These are phyloP conservation scores for Chinchilla lanigera DNA, from an alignment of 2,113 vertebrate genomes.

Conservation along the genomic window DNA sequence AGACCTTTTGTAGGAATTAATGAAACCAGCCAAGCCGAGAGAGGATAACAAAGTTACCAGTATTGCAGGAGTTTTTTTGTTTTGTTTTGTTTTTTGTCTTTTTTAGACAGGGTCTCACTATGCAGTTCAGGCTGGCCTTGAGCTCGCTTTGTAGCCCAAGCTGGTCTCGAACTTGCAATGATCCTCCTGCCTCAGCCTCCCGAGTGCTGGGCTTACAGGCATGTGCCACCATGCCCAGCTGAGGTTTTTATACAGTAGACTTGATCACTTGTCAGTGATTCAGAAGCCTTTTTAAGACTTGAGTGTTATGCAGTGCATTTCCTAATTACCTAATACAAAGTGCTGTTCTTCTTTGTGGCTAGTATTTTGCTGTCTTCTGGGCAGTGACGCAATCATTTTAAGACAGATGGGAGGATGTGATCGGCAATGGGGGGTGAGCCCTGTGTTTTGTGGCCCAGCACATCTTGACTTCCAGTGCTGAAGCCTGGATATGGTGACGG, in stretches of 20 bases:
- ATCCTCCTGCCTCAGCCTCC: too few species aligned
- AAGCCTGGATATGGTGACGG: not conserved
- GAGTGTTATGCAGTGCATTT: not conserved
- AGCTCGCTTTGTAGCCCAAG: too few species aligned
- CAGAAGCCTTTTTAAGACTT: not conserved
- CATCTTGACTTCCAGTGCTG: not conserved
- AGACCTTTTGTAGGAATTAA: not conserved
- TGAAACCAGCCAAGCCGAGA: not conserved
- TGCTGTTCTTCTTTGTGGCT: not conserved
- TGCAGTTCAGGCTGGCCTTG: too few species aligned
- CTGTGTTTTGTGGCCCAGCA: not conserved
- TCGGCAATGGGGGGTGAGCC: not conserved
- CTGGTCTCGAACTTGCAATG: too few species aligned
- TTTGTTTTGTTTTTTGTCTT: too few species aligned
- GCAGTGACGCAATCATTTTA: not conserved
- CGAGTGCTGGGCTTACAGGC: too few species aligned
- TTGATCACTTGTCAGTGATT: not conserved
- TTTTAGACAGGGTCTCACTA: too few species aligned
- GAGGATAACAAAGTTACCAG: not conserved
- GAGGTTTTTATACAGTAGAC: not conserved
- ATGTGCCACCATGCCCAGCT: too few species aligned
- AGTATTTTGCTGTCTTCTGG: not conserved
- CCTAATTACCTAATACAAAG: not conserved
- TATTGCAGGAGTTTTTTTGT: too few species aligned
- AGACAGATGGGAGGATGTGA: rapidly evolving